Evolutionary conservation across 2,113 vertebrate genomes (phyloP), one percentile per base, ranked within the genome.

Genomic region (Lichenostomus cassidix): DNA sequence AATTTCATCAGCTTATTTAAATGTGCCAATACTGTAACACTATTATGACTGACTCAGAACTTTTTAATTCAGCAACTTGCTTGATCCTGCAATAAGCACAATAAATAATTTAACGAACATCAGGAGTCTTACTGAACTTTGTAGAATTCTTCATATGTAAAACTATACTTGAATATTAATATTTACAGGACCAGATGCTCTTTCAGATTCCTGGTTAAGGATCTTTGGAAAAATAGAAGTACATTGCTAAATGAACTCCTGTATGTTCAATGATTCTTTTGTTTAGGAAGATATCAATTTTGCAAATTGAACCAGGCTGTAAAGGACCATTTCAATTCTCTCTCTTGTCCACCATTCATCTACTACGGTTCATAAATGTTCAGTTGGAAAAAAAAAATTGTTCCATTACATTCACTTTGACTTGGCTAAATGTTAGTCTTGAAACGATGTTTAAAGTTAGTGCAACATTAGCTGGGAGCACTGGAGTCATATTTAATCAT

Each of bases 401-500:
- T 89, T 93, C 80, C 49, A 16, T 88, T 90, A 63, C 76, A 47
- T 90, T 94, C 69, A 84, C 53, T 69, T 87, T 94, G 91, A 59
- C 69, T 94, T 89, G 50, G 31, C 64, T 94, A 87, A 92, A 83
- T 87, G 56, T 75, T 94, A 96, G 70, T 92, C 80, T 44, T 76
- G 18, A 53, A 55, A 77, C 88, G 68, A 76, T 44, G 64, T 80
- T 91, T 92, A 92, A 94, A 94, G 75, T 77, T 69, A 93, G 70
- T 83, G 81, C 91, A 85, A 94, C 91, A 60, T 55, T 95, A 96
- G 79, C 92, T 95, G 92, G 96, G 83, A 92, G 62, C 53, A 47
- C 46, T 37, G 92, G 83, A 94, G 95, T 92, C 85, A 91, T 83
- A 83, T 93, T 96, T 96, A 91, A 94, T 93, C 88, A 86, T 31